Conservation (phyloP, 2,797 vertebrate genomes). For the Pygocentrus nattereri region DNA sequence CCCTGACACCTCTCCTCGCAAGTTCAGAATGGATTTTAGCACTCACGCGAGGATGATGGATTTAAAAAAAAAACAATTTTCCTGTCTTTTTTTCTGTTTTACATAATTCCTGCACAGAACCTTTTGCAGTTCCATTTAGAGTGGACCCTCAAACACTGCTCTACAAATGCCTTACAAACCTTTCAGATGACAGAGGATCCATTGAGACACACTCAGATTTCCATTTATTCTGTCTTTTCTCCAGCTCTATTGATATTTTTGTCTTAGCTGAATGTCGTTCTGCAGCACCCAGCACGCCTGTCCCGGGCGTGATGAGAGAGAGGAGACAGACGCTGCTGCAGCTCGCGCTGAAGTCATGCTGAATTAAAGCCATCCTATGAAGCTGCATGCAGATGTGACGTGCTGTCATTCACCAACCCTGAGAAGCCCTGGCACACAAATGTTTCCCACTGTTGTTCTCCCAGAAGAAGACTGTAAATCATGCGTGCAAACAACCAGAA, state of each 20-base stretch:
- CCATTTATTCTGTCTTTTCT: not conserved
- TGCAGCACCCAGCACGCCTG: constrained; percentile 23
- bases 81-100: constrained; percentile 11
- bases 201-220: not conserved
- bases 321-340: constrained; percentile 62
- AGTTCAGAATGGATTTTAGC: constrained; percentile 43
- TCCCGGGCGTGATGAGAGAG: constrained; percentile 1
- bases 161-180: not conserved
- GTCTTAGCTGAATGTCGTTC: constrained; percentile 4
- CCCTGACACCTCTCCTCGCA: constrained; percentile 43
- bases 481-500: not conserved
- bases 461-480: constrained; percentile 11
- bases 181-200: not conserved
- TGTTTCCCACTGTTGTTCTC: constrained; percentile 16
- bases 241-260: not conserved
- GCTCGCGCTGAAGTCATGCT: constrained; percentile 62
- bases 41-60: constrained; percentile 41
- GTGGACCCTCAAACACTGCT: too few species aligned
- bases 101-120: constrained; percentile 24
- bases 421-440: constrained; percentile 9
- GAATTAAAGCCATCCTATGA: constrained; percentile 71
- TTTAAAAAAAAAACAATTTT: too few species aligned
- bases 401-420: constrained; percentile 33
- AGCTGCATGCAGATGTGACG: constrained; percentile 30
- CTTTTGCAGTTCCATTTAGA: not conserved